These are phyloP conservation scores for Protonemura montana DNA, from an alignment of 2,888 invertebrate genomes.

Conservation along the genomic window DNA sequence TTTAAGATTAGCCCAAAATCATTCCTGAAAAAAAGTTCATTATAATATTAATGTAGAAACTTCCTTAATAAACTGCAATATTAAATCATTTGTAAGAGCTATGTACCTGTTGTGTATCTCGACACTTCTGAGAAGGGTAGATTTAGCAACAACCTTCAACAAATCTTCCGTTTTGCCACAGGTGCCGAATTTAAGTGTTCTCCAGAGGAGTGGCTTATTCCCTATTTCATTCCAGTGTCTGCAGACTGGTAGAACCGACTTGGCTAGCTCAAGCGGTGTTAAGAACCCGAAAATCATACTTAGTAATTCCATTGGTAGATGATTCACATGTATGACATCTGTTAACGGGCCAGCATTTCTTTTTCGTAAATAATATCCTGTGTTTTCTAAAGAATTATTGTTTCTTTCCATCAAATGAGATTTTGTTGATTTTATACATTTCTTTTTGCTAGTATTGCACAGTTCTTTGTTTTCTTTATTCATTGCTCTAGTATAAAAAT, in stretches of 20 bases:
- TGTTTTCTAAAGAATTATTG: background rate
- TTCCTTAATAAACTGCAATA: too few species aligned
- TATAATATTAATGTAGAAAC: too few species aligned
- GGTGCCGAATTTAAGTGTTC: background rate
- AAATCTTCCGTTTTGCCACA: background rate
- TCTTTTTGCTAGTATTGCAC: background rate
- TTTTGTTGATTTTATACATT: background rate
- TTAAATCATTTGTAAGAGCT: too few species aligned
- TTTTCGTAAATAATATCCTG: background rate
- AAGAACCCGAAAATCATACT: constrained; percentile 34
- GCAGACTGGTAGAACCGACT: constrained; percentile 32
- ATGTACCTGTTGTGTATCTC: constrained; percentile 21
- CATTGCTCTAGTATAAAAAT: background rate
- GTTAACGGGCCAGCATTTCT: background rate
- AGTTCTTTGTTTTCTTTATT: background rate
- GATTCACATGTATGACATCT: background rate
- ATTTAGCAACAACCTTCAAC: background rate
- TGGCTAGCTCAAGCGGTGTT: background rate
- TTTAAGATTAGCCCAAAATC: background rate
- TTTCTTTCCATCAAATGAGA: background rate
- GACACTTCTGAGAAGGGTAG: constrained; percentile 10
- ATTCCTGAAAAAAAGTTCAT: background rate
- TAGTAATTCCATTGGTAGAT: constrained; percentile 33
- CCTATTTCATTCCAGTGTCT: constrained; percentile 16
- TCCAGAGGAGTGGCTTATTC: constrained; percentile 30